Evolutionary conservation across 2,888 invertebrate species (phyloP), one percentile per base, ranked within the genome.

Genomic region (Platycheirus albimanus): DNA sequence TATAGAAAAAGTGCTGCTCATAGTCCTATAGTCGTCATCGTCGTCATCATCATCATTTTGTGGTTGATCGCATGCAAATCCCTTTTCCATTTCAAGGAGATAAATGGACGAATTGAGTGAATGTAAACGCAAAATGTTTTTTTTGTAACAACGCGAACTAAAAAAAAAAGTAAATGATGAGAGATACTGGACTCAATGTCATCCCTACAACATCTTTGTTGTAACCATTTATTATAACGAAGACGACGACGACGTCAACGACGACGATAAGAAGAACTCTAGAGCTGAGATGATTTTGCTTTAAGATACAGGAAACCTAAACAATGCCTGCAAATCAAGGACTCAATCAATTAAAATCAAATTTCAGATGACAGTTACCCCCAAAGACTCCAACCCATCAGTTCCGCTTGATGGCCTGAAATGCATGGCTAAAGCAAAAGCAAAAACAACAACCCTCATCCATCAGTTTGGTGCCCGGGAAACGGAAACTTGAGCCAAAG

Each of bases 301-400:
- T 41, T 15, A 49, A 45, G 67, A 47, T 24, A 45, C 1, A 24
- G 17, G 17, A 20, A 24, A 51, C 17, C 24, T 28, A 11, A 28
- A 67, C 56, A 67, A 58, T 80, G 69, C 69, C 49, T 45, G 20
- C 43, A 71, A 81, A 76, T 77, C 77, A 77, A 71, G 67, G 76
- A 47, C 54, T 66, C 58, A 43, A 81, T 81, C 81, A 81, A 77
- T 81, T 81, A 77, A 76, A 81, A 63, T 81, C 77, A 77, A 61
- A 81, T 77, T 77, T 77, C 81, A 67, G 54, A 61, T 63, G 81
- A 64, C 75, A 77, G 51, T 30, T 38, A 54, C 70, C 28, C 38
- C 43, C n/a, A 13, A 19, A 19, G 61, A 61, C 30, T 33, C 61
- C 38, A 28, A 8, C 47, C 56, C 24, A 24, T 38, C 19, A 24